phyloP scores from a whole-genome alignment of 2,888 invertebrate species.

The Julus scanicus region DNA sequence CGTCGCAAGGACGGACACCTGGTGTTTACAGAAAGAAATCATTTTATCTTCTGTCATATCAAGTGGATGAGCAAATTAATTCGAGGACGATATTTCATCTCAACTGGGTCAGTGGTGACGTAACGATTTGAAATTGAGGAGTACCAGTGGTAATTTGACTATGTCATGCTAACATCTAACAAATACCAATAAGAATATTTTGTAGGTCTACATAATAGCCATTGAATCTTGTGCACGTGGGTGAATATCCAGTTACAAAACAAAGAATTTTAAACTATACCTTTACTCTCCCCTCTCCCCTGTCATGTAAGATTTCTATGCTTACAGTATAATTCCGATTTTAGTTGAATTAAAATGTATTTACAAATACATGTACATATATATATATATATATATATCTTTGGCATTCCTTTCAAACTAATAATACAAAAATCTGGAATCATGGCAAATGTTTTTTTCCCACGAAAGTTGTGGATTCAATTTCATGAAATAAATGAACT shows the following conservation, averaged over 20 bases:
- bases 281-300: too few species aligned
- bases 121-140: not conserved
- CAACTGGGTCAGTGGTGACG: not conserved
- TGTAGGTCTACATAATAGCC: not conserved
- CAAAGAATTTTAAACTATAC: too few species aligned
- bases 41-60: constrained; percentile 24
- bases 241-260: not conserved
- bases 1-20: constrained; percentile 32
- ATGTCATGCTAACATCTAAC: not conserved
- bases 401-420: too few species aligned
- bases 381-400: too few species aligned
- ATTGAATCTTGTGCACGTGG: not conserved
- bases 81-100: not conserved
- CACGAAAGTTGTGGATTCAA: too few species aligned
- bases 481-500: too few species aligned
- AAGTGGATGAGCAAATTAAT: constrained; percentile 1
- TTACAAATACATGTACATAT: too few species aligned
- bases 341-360: too few species aligned
- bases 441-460: too few species aligned
- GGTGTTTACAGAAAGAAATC: constrained; percentile 30
- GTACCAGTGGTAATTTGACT: not conserved
- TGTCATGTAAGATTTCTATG: too few species aligned
- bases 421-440: too few species aligned
- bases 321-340: too few species aligned
- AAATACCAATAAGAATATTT: not conserved